Evolutionary conservation across 2,888 invertebrate genomes (phyloP).

Genomic region (Rhamphomyia laevipes): DNA sequence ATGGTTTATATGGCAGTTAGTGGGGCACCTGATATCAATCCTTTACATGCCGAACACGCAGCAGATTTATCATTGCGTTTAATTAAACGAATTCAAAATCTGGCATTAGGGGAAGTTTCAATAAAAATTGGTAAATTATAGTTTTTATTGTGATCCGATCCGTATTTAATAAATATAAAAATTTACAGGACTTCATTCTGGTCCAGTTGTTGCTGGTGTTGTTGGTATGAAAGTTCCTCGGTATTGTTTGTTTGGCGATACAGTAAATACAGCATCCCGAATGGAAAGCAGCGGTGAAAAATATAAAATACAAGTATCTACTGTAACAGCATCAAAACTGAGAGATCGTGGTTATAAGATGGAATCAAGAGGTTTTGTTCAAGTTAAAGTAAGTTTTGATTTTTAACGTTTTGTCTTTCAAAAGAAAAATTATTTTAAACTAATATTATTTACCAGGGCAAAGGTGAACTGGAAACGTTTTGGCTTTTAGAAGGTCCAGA

Average conservation of each 20-base stretch:
- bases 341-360: slow-evolving; percentile 52
- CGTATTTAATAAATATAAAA: no score
- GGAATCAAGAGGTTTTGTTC: slow-evolving; percentile 58
- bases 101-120: slow-evolving; percentile 50
- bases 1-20: slow-evolving; percentile 85
- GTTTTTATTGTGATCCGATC: no score
- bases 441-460: slow-evolving; percentile 43
- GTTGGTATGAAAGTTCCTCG: slow-evolving; percentile 74
- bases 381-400: slow-evolving; percentile 69
- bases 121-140: slow-evolving; percentile 47
- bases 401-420: not conserved
- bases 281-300: slow-evolving; percentile 65
- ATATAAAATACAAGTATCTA: slow-evolving; percentile 66
- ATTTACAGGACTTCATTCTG: slow-evolving; percentile 61
- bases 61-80: slow-evolving; percentile 69
- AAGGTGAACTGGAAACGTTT: slow-evolving; percentile 79
- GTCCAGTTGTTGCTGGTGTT: slow-evolving; percentile 78
- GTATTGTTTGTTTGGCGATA: slow-evolving; percentile 83
- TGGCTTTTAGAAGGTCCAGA: slow-evolving; percentile 57
- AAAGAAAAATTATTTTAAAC: slow-evolving; percentile 3
- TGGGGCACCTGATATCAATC: slow-evolving; percentile 68
- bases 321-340: slow-evolving; percentile 54
- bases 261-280: slow-evolving; percentile 82
- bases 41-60: slow-evolving; percentile 62
- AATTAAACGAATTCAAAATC: slow-evolving; percentile 51